Base-by-base conservation (phyloP, 2,113 vertebrate species). In the Gobio gobio region DNA sequence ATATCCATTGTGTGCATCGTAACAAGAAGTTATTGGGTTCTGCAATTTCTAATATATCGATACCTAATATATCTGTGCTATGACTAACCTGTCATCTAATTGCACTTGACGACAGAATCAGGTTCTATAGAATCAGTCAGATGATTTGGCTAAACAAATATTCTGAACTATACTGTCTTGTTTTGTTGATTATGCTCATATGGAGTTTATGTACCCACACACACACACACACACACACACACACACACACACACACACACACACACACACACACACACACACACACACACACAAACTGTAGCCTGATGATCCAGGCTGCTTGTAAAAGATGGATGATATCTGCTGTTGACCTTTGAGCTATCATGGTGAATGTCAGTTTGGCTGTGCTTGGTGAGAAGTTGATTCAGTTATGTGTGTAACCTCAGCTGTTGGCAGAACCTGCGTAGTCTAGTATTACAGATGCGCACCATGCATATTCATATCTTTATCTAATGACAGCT, bases 401-500 rank as follows among this genome's bases (percentile, higher is more conserved):
- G 20, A n/a, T 59, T 63, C 10, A 63, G 61, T 43, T 63, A 73
- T 73, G 24, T 43, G 14, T 47, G 22, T 73, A 75, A 86, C 74
- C 59, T 75, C 18, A 74, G n/a, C 75, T 54, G 66, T 16, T 24
- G 18, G 33, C 72, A 77, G 14, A 64, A n/a, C 14, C 58, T 75
- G 49, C 45, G 24, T 22, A 33, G 29, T 70, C 51, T 40, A 40
- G 5, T 83, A 8, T 45, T 61, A 54, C 51, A 61, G 51, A 59
- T 83, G 20, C 72, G 43, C 18, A 74, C 68, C 49, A 83, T 83
- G 49, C 72, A 83, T 78, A 64, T 83, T 72, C 49, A 83, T 78
- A 58, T 13, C 2, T 22, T 40, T 40, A 3, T 18, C 36, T 40
- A 20, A 68, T 68, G 29, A 36, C 7, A 20, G 18, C 18, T 68